These are phyloP conservation scores for Hydrolagus affinis DNA, from an alignment of 2,113 vertebrate genomes.

Conservation along the genomic window DNA sequence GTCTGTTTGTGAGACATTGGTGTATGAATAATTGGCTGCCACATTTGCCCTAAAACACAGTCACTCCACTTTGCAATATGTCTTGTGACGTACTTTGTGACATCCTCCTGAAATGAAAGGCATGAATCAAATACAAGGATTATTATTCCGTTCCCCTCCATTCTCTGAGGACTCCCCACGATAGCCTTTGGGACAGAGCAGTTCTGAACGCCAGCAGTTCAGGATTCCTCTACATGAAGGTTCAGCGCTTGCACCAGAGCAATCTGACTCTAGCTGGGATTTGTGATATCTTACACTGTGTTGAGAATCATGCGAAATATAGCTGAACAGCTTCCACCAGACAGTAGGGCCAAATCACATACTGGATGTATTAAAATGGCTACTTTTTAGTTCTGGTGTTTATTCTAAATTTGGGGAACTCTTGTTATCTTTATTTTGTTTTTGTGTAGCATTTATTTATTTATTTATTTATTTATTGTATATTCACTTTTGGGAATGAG, in stretches of 20 bases:
- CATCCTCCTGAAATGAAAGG: no score
- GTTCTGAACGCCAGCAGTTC: neutral
- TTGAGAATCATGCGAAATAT: neutral
- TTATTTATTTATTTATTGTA: neutral
- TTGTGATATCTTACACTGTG: neutral
- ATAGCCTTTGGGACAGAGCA: neutral
- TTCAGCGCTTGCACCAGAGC: neutral
- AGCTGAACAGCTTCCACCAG: no score
- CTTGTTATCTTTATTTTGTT: neutral
- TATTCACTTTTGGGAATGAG: neutral
- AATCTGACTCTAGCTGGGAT: neutral
- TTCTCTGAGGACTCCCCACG: neutral
- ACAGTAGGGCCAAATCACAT: no score
- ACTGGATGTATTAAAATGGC: no score
- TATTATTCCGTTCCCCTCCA: neutral
- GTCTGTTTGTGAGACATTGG: no score
- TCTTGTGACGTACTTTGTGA: no score
- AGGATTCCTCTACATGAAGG: neutral
- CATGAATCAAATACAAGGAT: no score
- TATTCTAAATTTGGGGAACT: slow-evolving; percentile 8
- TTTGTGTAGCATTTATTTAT: neutral
- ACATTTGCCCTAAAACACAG: no score
- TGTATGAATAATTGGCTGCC: no score
- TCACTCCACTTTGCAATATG: no score
- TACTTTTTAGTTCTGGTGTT: neutral